phyloP scores from a whole-genome alignment of 2,888 invertebrate species.

The Tipula vernalis region DNA sequence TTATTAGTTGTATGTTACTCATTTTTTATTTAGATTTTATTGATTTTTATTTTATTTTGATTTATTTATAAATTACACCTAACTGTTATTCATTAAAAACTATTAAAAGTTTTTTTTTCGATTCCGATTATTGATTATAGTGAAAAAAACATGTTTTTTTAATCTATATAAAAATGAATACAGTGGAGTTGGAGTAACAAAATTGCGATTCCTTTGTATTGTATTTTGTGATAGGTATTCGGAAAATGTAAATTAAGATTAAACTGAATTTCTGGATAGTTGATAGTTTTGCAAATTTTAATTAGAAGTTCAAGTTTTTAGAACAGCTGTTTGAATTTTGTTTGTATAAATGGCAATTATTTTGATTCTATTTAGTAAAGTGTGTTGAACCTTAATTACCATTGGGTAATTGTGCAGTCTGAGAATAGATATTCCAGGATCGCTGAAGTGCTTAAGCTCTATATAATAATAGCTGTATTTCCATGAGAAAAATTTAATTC shows the following conservation, averaged over 20 bases:
- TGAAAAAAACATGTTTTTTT: not conserved
- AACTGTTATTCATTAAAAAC: not conserved
- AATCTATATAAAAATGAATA: not conserved
- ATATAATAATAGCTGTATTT: no score
- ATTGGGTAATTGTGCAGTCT: no score
- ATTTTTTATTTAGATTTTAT: not conserved
- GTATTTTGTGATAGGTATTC: not conserved
- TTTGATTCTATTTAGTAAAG: no score
- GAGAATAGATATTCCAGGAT: no score
- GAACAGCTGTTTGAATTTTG: no score
- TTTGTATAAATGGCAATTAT: no score
- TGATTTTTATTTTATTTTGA: not conserved
- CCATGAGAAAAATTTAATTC: no score
- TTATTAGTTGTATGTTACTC: not conserved
- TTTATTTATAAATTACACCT: not conserved
- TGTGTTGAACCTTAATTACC: no score
- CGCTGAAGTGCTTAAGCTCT: no score
- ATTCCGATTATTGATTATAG: not conserved
- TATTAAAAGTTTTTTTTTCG: not conserved
- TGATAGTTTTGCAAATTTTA: no score
- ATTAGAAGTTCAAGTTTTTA: no score
- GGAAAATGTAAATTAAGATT: not conserved
- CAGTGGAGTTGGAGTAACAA: not conserved
- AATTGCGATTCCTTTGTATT: not conserved
- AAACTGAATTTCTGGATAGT: no score